A percentile compares a stretch with the other conserved stretches of the same genome.
These are phyloP conservation scores for Caenorhabditis doughertyi DNA, from an alignment of 2,888 invertebrate genomes.

Conservation along the genomic window DNA sequence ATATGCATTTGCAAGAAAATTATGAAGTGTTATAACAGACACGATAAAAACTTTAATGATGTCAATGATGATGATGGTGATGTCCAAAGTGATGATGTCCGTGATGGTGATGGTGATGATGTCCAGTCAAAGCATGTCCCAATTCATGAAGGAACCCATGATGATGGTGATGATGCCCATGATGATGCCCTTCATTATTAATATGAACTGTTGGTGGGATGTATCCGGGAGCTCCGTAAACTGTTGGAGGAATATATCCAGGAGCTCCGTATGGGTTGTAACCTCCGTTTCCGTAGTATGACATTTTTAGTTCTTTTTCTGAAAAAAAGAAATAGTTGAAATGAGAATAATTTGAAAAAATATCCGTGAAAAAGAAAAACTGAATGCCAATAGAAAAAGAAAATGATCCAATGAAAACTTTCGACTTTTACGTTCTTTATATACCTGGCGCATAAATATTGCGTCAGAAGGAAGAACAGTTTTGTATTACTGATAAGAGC, in stretches of 20 bases:
- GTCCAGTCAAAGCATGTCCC: conserved; percentile 24
- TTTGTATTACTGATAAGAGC: too few species aligned
- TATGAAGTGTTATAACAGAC: too few species aligned
- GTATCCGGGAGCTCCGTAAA: conserved; percentile 22
- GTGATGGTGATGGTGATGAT: conserved; percentile 31
- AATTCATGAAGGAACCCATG: conserved; percentile 11
- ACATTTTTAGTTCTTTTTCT: neutral
- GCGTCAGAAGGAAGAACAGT: too few species aligned
- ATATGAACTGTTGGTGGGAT: conserved; percentile 1
- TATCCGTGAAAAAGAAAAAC: too few species aligned
- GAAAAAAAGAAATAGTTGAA: conserved; percentile 7
- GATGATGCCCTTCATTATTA: conserved; percentile 20
- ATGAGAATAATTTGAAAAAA: too few species aligned
- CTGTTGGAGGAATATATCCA: conserved; percentile 11
- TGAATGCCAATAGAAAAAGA: too few species aligned
- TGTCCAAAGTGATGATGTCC: conserved; percentile 16
- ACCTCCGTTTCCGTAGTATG: conserved; percentile 39
- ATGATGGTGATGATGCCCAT: conserved; percentile 17
- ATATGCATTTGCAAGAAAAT: too few species aligned
- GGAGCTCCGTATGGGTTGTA: neutral
- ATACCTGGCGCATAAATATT: too few species aligned
- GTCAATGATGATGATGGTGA: neutral
- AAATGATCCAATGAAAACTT: too few species aligned
- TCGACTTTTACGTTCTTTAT: too few species aligned
- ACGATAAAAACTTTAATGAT: too few species aligned